Evolutionary conservation across 2,113 vertebrate species (phyloP).

Genomic region (Mola mola): DNA sequence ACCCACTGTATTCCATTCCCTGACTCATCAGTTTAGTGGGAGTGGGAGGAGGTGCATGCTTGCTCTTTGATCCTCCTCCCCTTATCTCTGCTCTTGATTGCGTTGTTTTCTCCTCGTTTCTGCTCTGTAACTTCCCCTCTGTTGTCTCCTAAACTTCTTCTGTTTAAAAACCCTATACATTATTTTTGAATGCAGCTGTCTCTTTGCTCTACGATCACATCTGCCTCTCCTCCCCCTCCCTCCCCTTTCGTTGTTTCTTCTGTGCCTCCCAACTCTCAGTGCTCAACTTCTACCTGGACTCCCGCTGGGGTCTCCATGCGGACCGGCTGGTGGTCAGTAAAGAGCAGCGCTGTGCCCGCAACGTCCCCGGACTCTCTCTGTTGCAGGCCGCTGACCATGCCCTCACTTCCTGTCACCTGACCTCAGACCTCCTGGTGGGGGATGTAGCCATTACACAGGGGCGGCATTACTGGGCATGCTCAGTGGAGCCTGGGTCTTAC

Average conservation of each 20-base stretch:
- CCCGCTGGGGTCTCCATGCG: conserved; percentile 93
- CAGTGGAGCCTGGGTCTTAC: conserved; percentile 96
- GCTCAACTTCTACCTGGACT: conserved; percentile 95
- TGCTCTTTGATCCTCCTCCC: conserved; percentile 32
- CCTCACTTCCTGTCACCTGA: conserved; percentile 94
- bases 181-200: conserved; percentile 23
- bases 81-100: conserved; percentile 28
- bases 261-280: conserved; percentile 77
- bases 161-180: conserved; percentile 16
- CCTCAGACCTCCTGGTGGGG: conserved; percentile 90
- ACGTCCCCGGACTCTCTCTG: conserved; percentile 89
- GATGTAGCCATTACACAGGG: conserved; percentile 96
- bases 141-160: conserved; percentile 12
- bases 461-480: conserved; percentile 97
- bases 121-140: conserved; percentile 31
- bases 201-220: conserved; percentile 18
- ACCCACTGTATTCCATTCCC: conserved; percentile 50
- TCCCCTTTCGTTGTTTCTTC: conserved; percentile 2
- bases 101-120: conserved; percentile 25
- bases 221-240: conserved; percentile 3
- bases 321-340: conserved; percentile 95
- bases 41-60: conserved; percentile 67
- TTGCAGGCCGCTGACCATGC: conserved; percentile 87
- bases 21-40: conserved; percentile 50
- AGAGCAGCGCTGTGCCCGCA: conserved; percentile 93